phyloP scores from a whole-genome alignment of 2,888 invertebrate species.

The Cryptocephalus primarius region DNA sequence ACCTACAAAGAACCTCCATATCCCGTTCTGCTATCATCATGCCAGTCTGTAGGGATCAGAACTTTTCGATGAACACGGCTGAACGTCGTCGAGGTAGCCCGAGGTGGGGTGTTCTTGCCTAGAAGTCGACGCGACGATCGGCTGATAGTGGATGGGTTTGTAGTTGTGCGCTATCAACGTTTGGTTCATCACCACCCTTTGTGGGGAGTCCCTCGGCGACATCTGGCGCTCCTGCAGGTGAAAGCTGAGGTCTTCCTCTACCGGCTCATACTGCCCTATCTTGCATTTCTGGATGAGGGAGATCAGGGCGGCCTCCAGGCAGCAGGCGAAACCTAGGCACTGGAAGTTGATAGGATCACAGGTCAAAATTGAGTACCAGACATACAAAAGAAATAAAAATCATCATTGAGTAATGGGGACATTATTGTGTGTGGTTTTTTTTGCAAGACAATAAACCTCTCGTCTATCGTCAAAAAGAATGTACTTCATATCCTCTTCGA shows the following conservation, averaged over 20 bases:
- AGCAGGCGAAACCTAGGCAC: constrained; percentile 52
- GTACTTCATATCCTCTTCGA: too few species aligned
- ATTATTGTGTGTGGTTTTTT: too few species aligned
- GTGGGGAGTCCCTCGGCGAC: constrained; percentile 29
- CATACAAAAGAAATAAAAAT: too few species aligned
- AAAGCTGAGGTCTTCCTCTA: constrained; percentile 51
- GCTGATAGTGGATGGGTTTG: constrained; percentile 29
- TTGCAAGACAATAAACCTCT: too few species aligned
- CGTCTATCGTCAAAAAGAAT: too few species aligned
- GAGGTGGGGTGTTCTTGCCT: constrained; percentile 33
- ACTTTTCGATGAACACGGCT: constrained; percentile 40
- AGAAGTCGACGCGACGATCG: constrained; percentile 37
- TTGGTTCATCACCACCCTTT: constrained; percentile 30
- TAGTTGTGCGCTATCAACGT: constrained; percentile 33
- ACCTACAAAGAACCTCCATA: constrained; percentile 1
- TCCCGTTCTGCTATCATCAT: constrained; percentile 32
- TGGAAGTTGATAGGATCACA: constrained; percentile 23
- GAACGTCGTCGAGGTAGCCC: constrained; percentile 35
- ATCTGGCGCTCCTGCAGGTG: constrained; percentile 38
- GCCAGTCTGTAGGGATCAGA: constrained; percentile 32
- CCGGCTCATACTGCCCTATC: constrained; percentile 47
- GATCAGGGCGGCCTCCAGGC: constrained; percentile 47
- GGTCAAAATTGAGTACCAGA: too few species aligned
- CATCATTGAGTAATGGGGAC: too few species aligned
- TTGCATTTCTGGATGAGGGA: constrained; percentile 48